Evolutionary conservation across 2,888 invertebrate species (phyloP), one percentile per base, ranked within the genome.

Genomic region (Cryptophagus acutangulus): DNA sequence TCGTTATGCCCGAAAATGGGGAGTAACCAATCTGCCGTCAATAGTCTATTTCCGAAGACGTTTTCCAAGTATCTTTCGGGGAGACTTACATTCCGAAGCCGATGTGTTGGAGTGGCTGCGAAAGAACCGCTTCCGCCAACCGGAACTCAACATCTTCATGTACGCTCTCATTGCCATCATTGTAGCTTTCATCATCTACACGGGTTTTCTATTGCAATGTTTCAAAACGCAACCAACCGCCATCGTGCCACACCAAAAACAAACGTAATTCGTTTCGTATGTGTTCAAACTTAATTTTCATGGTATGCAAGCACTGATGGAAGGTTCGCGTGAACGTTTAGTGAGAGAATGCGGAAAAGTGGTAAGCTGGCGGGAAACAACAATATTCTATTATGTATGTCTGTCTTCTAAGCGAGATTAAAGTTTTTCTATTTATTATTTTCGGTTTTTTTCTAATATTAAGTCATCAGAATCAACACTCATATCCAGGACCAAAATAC

Each of bases 81-180:
- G 92, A 55, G 87, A 91, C 58, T 70, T 92, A 46, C 78, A 84
- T 67, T 82, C 81, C 35, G 92, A 91, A 69, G 79, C 81, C 3
- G 89, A 90, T 66, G 91, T 93, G 12, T 71, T 93, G 49, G 92
- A 92, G 58, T 93, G 93, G 93, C 73, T 93, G 51, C 80, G 90
- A 56, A 93, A 92, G 72, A 92, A 93, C 68, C 79, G 93, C 54
- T 93, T 90, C 74, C 80, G 91, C 36, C 91, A 91, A 62, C 92
- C 93, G 0, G 93, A 93, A 67, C 71, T 93, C 29, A 93, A 91
- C 66, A 81, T 93, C 54, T 93, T 93, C 69, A 93, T 93, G 92
- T 93, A 92, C 68, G 89, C 88, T 36, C 74, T 92, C 57, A 81
- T 90, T 63, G 89, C 90, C 14, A 79, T 93, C 51, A 84, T 87